Evolutionary conservation across 2,113 vertebrate genomes (phyloP).

Genomic region (Tragelaphus buxtoni): DNA sequence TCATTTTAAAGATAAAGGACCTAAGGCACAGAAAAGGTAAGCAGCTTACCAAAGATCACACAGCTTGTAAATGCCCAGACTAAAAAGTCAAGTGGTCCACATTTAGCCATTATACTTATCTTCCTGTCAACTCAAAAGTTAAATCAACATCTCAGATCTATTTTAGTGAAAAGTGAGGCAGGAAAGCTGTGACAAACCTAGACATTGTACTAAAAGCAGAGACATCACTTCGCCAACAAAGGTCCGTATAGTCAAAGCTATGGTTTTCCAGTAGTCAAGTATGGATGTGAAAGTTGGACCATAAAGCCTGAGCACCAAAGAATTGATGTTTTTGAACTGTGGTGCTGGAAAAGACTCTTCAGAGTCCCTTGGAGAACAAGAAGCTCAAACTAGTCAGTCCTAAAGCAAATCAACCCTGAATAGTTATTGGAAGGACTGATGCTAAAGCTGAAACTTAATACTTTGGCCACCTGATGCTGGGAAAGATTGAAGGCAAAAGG

Average conservation of each 20-base stretch:
- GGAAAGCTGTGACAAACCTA: not conserved
- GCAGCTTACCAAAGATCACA: not conserved
- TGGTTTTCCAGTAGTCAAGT: not conserved
- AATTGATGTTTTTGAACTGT: not conserved
- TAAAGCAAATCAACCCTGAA: not conserved
- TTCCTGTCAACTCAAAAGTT: not conserved
- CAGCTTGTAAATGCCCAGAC: not conserved
- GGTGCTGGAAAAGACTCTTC: not conserved
- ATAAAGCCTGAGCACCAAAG: not conserved
- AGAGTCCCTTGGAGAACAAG: not conserved
- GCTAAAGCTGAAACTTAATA: not conserved
- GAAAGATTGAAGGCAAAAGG: not conserved
- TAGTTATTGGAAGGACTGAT: not conserved
- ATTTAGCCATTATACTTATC: not conserved
- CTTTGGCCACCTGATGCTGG: not conserved
- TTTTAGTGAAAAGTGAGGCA: not conserved
- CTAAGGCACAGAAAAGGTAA: not conserved
- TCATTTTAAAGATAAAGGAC: slow-evolving; percentile 15
- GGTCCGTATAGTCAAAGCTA: not conserved
- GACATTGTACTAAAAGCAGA: not conserved
- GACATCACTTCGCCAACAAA: not conserved
- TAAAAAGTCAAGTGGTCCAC: not conserved
- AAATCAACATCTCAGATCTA: not conserved
- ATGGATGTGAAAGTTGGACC: not conserved
- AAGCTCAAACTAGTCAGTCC: not conserved